phyloP scores from a whole-genome alignment of 2,888 invertebrate genomes.

The Oscheius onirici region DNA sequence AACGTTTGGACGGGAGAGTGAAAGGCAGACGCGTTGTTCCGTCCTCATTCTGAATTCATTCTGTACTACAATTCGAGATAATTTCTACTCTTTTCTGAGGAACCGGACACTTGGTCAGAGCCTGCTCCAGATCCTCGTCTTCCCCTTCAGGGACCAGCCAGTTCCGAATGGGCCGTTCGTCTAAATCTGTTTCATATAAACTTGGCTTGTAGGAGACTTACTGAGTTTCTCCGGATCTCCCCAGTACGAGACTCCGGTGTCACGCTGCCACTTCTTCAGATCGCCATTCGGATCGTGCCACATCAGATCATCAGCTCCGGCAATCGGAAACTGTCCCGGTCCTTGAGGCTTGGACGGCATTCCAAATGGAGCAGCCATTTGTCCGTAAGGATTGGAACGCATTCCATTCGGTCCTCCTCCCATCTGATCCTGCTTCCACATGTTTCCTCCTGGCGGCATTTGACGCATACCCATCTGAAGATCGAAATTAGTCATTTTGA shows the following conservation, averaged over 20 bases:
- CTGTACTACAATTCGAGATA: not conserved
- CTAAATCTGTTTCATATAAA: conserved; percentile 29
- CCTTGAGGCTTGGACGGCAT: conserved; percentile 35
- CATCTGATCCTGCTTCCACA: conserved; percentile 40
- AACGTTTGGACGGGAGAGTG: conserved; percentile 47
- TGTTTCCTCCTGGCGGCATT: conserved; percentile 28
- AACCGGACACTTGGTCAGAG: conserved; percentile 55
- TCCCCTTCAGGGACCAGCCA: conserved; percentile 59
- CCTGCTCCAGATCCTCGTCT: conserved; percentile 56
- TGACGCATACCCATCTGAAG: conserved; percentile 30
- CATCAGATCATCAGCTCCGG: conserved; percentile 54
- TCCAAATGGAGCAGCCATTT: conserved; percentile 33
- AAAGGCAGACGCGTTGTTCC: conserved; percentile 43
- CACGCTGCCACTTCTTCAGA: conserved; percentile 62
- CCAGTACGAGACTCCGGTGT: conserved; percentile 59
- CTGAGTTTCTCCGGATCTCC: conserved; percentile 60
- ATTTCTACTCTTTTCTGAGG: conserved; percentile 49
- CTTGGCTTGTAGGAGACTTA: conserved; percentile 18
- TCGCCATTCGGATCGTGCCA: conserved; percentile 56
- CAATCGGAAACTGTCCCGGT: conserved; percentile 43
- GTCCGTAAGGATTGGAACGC: conserved; percentile 30
- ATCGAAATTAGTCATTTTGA: too few relatives aligned
- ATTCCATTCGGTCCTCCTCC: conserved; percentile 42
- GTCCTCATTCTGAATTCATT: conserved; percentile 38
- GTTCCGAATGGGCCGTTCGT: conserved; percentile 45